Conservation (phyloP, 2,888 invertebrate genomes). For the Galeruca laticollis region DNA sequence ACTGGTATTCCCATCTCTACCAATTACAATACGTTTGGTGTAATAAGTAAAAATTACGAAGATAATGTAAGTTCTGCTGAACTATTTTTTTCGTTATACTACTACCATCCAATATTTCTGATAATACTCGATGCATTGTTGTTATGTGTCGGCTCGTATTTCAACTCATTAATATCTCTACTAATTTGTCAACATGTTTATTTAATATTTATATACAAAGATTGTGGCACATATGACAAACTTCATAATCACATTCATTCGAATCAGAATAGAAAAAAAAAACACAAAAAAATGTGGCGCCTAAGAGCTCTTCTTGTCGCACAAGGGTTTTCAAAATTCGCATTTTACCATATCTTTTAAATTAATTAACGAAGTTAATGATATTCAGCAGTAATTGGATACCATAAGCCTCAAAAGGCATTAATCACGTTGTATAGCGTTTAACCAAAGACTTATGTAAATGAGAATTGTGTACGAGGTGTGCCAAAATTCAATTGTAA, state of each 20-base stretch:
- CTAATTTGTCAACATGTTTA: too few species aligned
- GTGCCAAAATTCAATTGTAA: not conserved
- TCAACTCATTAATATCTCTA: too few species aligned
- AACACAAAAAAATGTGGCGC: not conserved
- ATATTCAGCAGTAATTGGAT: slow-evolving; percentile 30
- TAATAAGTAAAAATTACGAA: too few species aligned
- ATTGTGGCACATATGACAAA: not conserved
- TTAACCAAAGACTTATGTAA: slow-evolving; percentile 37
- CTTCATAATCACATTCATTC: not conserved
- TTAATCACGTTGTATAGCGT: slow-evolving; percentile 31
- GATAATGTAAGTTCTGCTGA: too few species aligned
- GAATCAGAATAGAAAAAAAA: not conserved
- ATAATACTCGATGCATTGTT: too few species aligned
- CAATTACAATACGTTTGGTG: too few species aligned
- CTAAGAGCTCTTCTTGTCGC: not conserved
- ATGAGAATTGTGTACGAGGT: slow-evolving; percentile 19
- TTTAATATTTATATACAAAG: not conserved
- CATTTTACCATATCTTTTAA: slow-evolving; percentile 15
- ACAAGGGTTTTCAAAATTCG: slow-evolving; percentile 11
- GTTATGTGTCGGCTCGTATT: too few species aligned
- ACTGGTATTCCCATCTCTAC: too few species aligned
- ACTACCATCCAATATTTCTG: too few species aligned
- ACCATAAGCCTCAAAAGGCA: slow-evolving; percentile 26
- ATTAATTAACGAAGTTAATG: slow-evolving; percentile 29
- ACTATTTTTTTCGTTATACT: too few species aligned